Conservation (phyloP, 2,797 vertebrate genomes). For the Danionella dracula region DNA sequence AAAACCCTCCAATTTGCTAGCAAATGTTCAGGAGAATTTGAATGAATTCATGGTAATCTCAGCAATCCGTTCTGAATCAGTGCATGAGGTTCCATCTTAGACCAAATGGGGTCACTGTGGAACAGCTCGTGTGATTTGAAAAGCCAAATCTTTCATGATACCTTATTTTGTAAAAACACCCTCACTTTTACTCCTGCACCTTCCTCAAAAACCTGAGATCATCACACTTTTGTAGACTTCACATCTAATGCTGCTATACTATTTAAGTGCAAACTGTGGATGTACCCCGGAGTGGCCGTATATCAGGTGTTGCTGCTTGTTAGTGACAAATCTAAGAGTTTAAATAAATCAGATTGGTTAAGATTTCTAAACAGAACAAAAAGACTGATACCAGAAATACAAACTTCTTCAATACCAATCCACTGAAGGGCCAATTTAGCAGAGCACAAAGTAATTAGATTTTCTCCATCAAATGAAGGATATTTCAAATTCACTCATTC, state of each 20-base stretch:
- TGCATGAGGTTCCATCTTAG: constrained; percentile 14
- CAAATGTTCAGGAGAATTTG: too few species aligned
- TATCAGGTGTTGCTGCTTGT: too few species aligned
- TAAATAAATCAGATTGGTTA: too few species aligned
- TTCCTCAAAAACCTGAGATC: constrained; percentile 35
- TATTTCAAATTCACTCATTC: constrained; percentile 37
- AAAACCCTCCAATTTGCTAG: too few species aligned
- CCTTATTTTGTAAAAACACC: constrained; percentile 35
- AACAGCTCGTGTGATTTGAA: constrained; percentile 32
- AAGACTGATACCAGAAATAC: neutral
- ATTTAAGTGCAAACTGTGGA: constrained; percentile 46
- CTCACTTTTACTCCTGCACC: constrained; percentile 4
- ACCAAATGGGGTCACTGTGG: constrained; percentile 55
- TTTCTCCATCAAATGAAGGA: neutral
- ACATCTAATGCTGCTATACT: constrained; percentile 43
- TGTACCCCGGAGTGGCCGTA: constrained; percentile 51
- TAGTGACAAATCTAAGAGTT: constrained; percentile 38
- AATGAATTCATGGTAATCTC: neutral
- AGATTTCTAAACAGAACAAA: constrained; percentile 42
- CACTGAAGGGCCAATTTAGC: constrained; percentile 17
- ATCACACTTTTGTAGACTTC: constrained; percentile 30
- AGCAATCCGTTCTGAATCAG: neutral
- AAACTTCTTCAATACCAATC: constrained; percentile 35
- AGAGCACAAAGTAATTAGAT: neutral
- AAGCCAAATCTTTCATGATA: neutral